Conservation (phyloP, 30 jellyfish, hydroid and myxozoan genomes). For the Morbakka virulenta region DNA sequence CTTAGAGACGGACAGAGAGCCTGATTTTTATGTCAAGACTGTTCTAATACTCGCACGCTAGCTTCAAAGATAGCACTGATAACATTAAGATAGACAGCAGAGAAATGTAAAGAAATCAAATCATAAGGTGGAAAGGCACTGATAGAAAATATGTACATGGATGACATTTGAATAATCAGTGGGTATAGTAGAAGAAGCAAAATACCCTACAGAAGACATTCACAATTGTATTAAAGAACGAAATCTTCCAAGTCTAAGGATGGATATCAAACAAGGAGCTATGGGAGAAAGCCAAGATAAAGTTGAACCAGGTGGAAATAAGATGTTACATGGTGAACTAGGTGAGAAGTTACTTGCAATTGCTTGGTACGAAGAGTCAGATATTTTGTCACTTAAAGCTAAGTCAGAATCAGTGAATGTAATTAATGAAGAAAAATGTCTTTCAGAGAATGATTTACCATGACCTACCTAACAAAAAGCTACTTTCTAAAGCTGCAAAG, state of each 20-base stretch:
- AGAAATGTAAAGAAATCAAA: conserved; percentile 15
- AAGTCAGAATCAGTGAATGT: conserved; percentile 42
- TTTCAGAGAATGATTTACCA: conserved; percentile 29
- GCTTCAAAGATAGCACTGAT: conserved; percentile 66
- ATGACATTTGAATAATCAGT: conserved; percentile 57
- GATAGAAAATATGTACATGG: conserved; percentile 59
- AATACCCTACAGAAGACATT: conserved; percentile 31
- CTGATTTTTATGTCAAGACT: conserved; percentile 45
- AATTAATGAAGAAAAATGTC: conserved; percentile 45
- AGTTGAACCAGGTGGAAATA: conserved; percentile 21
- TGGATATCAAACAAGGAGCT: conserved; percentile 60
- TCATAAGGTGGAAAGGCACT: conserved; percentile 61
- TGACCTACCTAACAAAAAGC: conserved; percentile 49
- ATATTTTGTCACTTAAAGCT: conserved; percentile 53
- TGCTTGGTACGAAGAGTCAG: conserved; percentile 51
- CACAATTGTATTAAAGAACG: conserved; percentile 30
- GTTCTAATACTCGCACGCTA: conserved; percentile 53
- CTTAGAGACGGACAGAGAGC: conserved; percentile 41
- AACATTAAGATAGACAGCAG: conserved; percentile 63
- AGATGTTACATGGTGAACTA: conserved; percentile 30
- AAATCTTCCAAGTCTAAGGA: conserved; percentile 60
- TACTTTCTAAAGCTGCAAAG: conserved; percentile 55
- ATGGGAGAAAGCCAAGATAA: conserved; percentile 8
- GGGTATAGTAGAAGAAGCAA: conserved; percentile 59
- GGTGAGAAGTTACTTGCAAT: conserved; percentile 52